Evolutionary conservation across 2,113 vertebrate genomes (phyloP), one percentile per base, ranked within the genome.

Genomic region (Rhagologus leucostigma): DNA sequence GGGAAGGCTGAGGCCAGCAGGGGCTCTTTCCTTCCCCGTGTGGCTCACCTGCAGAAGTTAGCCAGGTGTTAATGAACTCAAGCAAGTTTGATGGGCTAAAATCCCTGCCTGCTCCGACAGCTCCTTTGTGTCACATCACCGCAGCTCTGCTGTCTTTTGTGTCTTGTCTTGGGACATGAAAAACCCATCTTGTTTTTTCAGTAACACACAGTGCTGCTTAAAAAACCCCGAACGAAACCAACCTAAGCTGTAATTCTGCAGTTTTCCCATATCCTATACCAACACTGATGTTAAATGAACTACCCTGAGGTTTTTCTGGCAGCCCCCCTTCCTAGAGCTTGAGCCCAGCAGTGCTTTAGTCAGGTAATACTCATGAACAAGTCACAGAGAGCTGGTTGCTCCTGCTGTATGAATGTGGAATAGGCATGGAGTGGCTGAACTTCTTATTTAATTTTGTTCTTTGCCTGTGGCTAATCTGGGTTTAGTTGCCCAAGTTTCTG

Each of bases 81-180:
- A 26, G 50, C 18, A 30, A 11, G 17, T 56, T 60, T 59, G 93
- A 57, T 59, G 81, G 55, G 6, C 39, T 84, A 10, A 87, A 82
- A 90, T 79, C 78, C 65, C 78, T 81, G 56, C 33, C 26, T 59
- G 63, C 47, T 81, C 30, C 0, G 2, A 3, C 64, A 89, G 42
- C 50, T 86, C 5, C 42, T 33, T 16, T 5, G 15, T n/a, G 42
- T 62, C 46, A 14, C 29, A 0, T 47, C 2, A 0, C 87, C 80
- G 80, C 23, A 71, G 47, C 42, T 84, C 56, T 75, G 56, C 84
- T 81, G 64, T 16, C 20, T 27, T 80, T 32, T 17, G 3, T 55
- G 14, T 32, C 60, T 32, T 1, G 1, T 80, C 60, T 59, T 56
- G 23, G 33, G 37, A 30, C 3, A 0, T 27, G 35, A 60, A 69